Conservation (phyloP, 2,797 vertebrate species). For the Tokudaia muenninki region DNA sequence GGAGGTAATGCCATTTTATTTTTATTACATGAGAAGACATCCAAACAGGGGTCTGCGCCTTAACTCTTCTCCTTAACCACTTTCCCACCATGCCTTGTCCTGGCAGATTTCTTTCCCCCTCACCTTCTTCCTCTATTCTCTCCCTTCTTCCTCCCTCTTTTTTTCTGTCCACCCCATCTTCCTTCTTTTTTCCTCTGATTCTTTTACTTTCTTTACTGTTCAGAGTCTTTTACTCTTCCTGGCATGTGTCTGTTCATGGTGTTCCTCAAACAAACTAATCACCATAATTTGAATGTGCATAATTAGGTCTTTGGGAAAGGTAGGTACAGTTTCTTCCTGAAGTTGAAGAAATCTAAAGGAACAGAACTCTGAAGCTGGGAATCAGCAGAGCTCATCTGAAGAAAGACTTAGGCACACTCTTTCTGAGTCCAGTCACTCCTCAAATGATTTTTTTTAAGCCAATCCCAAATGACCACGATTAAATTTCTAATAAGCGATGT, state of each 20-base stretch:
- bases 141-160: neutral
- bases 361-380: constrained; percentile 47
- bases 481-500: constrained; percentile 63
- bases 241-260: neutral
- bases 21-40: neutral
- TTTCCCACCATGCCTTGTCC: neutral
- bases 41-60: neutral
- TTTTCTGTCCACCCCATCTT: neutral
- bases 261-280: constrained; percentile 58
- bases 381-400: constrained; percentile 59
- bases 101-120: neutral
- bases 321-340: constrained; percentile 45
- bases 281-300: neutral
- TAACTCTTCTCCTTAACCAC: neutral
- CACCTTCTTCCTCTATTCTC: neutral
- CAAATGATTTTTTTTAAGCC: constrained; percentile 20
- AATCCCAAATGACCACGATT: constrained; percentile 54
- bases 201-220: neutral
- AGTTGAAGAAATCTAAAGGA: constrained; percentile 65
- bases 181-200: neutral
- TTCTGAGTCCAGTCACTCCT: constrained; percentile 17
- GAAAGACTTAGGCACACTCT: constrained; percentile 36
- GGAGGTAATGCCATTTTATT: neutral
- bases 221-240: neutral
- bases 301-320: constrained; percentile 12